phyloP scores from a whole-genome alignment of 92 coral and sea anemone genomes.

The Phenganax marumi region DNA sequence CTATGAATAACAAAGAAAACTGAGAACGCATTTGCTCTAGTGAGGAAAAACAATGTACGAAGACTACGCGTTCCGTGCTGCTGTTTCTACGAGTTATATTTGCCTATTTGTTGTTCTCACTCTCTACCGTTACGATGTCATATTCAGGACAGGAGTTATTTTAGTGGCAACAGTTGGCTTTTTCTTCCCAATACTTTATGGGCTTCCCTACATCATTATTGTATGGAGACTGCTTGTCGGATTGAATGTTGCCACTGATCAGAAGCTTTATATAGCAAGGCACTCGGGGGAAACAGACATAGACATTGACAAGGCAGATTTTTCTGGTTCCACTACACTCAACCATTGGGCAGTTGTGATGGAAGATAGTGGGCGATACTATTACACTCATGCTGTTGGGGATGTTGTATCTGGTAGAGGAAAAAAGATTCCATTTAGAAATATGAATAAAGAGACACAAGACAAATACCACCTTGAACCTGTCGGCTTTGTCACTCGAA shows the following conservation, averaged over 20 bases:
- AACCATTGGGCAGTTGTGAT: slow-evolving; percentile 10
- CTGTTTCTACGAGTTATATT: neutral
- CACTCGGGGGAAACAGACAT: neutral
- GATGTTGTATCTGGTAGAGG: neutral
- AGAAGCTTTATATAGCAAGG: slow-evolving; percentile 6
- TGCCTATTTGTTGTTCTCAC: slow-evolving; percentile 11
- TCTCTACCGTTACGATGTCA: neutral
- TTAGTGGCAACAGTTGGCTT: slow-evolving; percentile 1
- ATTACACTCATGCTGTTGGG: neutral
- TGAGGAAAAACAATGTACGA: slow-evolving; percentile 1
- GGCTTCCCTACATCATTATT: slow-evolving; percentile 3
- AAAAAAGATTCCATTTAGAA: neutral
- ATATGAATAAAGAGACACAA: neutral
- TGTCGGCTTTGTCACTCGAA: neutral
- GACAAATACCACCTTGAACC: neutral
- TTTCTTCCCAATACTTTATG: slow-evolving; percentile 2
- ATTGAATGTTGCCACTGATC: slow-evolving; percentile 8
- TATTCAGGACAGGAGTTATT: slow-evolving; percentile 2
- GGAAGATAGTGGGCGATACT: neutral
- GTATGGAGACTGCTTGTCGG: slow-evolving; percentile 7
- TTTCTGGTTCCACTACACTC: slow-evolving; percentile 2
- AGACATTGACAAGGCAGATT: slow-evolving; percentile 2
- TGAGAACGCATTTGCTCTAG: slow-evolving; percentile 1
- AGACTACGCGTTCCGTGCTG: slow-evolving; percentile 7
- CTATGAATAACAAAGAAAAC: neutral